phyloP scores from a whole-genome alignment of 2,888 invertebrate species.

The Bellardia bayeri region DNA sequence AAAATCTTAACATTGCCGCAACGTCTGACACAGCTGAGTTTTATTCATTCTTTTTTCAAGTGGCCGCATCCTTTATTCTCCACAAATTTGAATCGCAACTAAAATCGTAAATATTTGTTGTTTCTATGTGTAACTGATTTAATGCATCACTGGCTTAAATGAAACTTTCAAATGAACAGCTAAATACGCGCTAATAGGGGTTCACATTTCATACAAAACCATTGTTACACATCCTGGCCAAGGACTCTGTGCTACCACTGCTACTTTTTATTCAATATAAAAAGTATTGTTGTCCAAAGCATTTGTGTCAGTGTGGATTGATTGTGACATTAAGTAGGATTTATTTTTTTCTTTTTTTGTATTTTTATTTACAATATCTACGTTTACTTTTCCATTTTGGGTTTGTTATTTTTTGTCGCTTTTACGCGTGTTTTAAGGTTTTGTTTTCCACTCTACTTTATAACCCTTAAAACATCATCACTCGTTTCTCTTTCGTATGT shows the following conservation, averaged over 20 bases:
- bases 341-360: slow-evolving; percentile 83
- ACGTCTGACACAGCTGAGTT: slow-evolving; percentile 51
- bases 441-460: slow-evolving; percentile 69
- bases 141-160: slow-evolving; percentile 82
- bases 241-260: slow-evolving; percentile 21
- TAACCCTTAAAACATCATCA: slow-evolving; percentile 73
- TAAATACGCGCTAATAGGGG: slow-evolving; percentile 83
- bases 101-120: slow-evolving; percentile 62
- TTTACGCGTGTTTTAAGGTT: slow-evolving; percentile 72
- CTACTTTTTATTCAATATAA: slow-evolving; percentile 32
- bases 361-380: slow-evolving; percentile 76
- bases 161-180: slow-evolving; percentile 83
- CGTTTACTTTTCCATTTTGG: slow-evolving; percentile 55
- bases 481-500: slow-evolving; percentile 46
- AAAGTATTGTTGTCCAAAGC: slow-evolving; percentile 62
- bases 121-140: slow-evolving; percentile 79
- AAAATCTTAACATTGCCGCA: not conserved
- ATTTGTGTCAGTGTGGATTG: slow-evolving; percentile 79
- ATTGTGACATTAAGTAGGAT: slow-evolving; percentile 84
- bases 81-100: slow-evolving; percentile 38
- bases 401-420: slow-evolving; percentile 69
- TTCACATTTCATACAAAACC: slow-evolving; percentile 80
- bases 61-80: slow-evolving; percentile 69
- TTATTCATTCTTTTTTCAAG: slow-evolving; percentile 67
- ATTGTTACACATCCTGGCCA: slow-evolving; percentile 57